These are phyloP conservation scores for Palythoa caribaeorum DNA, from an alignment of 92 coral and sea anemone genomes.

Conservation along the genomic window DNA sequence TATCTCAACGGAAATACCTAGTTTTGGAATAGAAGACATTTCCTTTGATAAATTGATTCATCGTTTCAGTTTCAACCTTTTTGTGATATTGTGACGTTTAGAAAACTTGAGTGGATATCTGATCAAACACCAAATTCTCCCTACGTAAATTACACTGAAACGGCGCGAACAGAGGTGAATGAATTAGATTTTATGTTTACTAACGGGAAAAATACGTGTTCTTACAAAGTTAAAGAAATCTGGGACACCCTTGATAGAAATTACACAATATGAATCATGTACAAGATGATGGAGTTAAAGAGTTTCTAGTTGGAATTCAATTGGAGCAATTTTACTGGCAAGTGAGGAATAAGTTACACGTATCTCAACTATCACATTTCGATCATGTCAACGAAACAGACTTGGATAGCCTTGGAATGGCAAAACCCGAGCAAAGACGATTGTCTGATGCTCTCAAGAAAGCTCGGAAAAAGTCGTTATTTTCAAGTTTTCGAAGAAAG, in stretches of 20 bases:
- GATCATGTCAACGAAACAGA: constrained; percentile 92
- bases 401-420: constrained; percentile 88
- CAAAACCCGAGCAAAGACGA: constrained; percentile 96
- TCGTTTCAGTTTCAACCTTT: not conserved
- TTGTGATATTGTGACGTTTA: not conserved
- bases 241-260: not conserved
- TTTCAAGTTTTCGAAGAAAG: constrained; percentile 90
- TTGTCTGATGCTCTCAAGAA: constrained; percentile 90
- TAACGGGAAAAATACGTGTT: constrained; percentile 14
- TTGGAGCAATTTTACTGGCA: constrained; percentile 94
- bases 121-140: constrained; percentile 36
- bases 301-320: constrained; percentile 78
- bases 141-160: not conserved
- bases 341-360: constrained; percentile 83
- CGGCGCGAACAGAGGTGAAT: constrained; percentile 50
- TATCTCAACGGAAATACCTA: not conserved
- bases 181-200: constrained; percentile 12
- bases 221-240: not conserved
- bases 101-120: not conserved
- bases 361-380: constrained; percentile 85
- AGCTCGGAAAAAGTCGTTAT: constrained; percentile 75
- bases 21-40: not conserved
- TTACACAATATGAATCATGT: constrained; percentile 43
- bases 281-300: constrained; percentile 78
- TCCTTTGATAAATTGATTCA: not conserved